phyloP scores from a whole-genome alignment of 2,113 vertebrate genomes.

The Phaethon lepturus region DNA sequence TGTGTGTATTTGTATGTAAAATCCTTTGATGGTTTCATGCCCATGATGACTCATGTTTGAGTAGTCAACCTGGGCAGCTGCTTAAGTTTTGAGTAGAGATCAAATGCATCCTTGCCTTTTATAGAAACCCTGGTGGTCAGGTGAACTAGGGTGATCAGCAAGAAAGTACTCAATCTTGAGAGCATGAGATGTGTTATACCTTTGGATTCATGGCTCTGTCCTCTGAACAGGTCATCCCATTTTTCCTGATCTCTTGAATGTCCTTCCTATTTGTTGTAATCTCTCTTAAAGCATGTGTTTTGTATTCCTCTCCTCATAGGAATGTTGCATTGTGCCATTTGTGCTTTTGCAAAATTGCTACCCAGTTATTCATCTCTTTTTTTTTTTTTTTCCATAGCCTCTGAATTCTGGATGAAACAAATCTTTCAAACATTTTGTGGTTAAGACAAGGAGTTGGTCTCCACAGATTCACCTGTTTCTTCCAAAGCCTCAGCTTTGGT shows the following conservation, averaged over 20 bases:
- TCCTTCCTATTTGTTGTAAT: background rate
- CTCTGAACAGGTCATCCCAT: background rate
- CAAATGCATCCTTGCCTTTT: background rate
- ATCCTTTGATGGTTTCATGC: background rate
- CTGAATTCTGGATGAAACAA: background rate
- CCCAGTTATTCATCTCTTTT: background rate
- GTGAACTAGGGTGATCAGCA: background rate
- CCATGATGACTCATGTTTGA: background rate
- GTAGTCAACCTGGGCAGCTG: background rate
- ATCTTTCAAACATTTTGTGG: background rate
- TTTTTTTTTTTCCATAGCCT: background rate
- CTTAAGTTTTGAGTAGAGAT: background rate
- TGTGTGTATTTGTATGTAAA: background rate
- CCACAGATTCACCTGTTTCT: background rate
- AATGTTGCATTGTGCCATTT: background rate
- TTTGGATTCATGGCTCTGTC: background rate
- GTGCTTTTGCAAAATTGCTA: background rate
- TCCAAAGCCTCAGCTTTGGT: background rate
- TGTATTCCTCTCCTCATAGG: background rate
- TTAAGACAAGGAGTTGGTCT: background rate
- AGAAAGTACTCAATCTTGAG: background rate
- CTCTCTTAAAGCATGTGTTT: background rate
- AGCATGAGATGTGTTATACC: background rate
- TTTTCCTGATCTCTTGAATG: background rate
- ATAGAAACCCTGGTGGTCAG: background rate